Evolutionary conservation across 2,113 vertebrate species (phyloP).

Genomic region (Sylvilagus bachmani): DNA sequence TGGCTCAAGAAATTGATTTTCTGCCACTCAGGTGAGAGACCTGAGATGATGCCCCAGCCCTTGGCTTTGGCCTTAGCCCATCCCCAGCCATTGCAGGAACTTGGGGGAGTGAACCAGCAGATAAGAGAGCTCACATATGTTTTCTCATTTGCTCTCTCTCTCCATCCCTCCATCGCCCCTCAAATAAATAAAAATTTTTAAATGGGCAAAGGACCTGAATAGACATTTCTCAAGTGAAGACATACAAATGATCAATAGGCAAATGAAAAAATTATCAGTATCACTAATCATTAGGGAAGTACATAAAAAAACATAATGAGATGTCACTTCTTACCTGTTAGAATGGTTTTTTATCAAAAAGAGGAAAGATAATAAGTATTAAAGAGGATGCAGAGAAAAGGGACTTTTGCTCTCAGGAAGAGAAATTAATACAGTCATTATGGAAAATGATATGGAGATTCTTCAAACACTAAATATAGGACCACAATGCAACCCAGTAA

Average conservation of each 20-base stretch:
- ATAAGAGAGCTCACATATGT: no score
- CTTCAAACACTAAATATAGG: background rate
- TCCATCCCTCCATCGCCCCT: no score
- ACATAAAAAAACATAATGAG: conserved; percentile 23
- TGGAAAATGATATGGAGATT: background rate
- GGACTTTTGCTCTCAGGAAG: background rate
- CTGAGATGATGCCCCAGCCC: no score
- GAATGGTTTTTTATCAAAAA: background rate
- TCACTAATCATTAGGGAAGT: background rate
- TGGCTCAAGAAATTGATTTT: no score
- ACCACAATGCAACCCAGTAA: background rate
- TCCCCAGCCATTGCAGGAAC: no score
- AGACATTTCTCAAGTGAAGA: background rate
- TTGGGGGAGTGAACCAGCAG: no score
- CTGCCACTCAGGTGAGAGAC: no score
- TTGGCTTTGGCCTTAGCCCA: no score
- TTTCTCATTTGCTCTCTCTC: no score
- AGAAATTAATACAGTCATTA: background rate
- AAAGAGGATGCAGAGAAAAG: background rate
- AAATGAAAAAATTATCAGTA: background rate
- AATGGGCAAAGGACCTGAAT: background rate
- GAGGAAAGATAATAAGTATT: background rate
- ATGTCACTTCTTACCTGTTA: background rate
- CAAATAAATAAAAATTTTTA: background rate
- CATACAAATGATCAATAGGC: background rate